Evolutionary conservation across 2,797 vertebrate species (phyloP).

Genomic region (Pipistrellus pipistrellus): DNA sequence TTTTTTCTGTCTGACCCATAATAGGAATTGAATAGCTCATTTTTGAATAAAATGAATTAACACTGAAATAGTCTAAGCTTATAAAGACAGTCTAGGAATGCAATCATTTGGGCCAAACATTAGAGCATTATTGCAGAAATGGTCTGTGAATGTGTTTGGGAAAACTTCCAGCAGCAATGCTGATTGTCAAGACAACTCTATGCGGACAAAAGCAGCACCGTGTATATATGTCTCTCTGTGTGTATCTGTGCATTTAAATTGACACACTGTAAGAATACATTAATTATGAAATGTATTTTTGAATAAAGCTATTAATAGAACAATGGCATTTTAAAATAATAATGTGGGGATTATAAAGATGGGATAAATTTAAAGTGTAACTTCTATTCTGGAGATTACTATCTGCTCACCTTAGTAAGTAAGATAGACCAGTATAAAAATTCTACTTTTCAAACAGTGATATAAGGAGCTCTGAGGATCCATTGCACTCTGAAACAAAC

Average conservation of each 20-base stretch:
- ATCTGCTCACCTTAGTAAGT: neutral
- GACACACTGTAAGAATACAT: neutral
- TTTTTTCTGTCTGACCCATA: neutral
- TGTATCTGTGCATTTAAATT: neutral
- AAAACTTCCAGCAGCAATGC: neutral
- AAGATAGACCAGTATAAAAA: neutral
- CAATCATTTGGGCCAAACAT: neutral
- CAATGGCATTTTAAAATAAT: neutral
- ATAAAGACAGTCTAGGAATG: neutral
- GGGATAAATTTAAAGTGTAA: neutral
- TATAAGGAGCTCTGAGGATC: neutral
- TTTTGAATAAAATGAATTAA: neutral
- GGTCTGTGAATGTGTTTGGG: neutral
- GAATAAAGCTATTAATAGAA: neutral
- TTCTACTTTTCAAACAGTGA: neutral
- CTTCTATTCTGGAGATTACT: neutral
- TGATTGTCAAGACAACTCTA: neutral
- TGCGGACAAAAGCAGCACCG: neutral
- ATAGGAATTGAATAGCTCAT: neutral
- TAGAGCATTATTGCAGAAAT: neutral
- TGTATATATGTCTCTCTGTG: neutral
- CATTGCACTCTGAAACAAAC: neutral
- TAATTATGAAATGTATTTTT: neutral
- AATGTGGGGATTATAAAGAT: neutral
- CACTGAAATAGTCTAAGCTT: neutral